Conservation (phyloP, 1,140 invertebrate species). For the Eufriesea mexicana region DNA sequence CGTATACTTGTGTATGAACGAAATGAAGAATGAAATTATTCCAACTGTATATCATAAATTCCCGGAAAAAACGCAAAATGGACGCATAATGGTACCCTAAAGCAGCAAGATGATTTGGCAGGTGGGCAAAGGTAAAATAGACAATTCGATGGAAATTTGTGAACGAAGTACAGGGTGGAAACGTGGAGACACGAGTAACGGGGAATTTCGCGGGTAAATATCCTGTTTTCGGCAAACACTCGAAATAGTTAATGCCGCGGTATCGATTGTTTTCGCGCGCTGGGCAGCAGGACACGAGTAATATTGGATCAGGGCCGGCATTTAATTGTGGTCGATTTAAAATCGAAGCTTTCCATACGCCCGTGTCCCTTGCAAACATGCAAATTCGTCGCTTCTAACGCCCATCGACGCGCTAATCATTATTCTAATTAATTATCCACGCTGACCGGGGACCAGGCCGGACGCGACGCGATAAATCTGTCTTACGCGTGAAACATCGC, state of each 20-base stretch:
- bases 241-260: conserved; percentile 12
- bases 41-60: too few species aligned
- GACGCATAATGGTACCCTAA: too few species aligned
- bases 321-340: conserved; percentile 34
- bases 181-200: too few species aligned
- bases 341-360: conserved; percentile 3
- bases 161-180: too few species aligned
- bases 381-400: not conserved
- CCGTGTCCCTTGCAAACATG: not conserved
- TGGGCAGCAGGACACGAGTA: not conserved
- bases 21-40: too few species aligned
- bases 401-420: conserved; percentile 5
- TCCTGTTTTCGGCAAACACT: not conserved
- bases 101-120: too few species aligned
- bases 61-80: too few species aligned
- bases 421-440: conserved; percentile 31
- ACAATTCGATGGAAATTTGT: too few species aligned
- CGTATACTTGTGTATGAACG: too few species aligned
- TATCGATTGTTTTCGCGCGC: conserved; percentile 5
- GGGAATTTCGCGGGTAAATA: not conserved
- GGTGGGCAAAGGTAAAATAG: too few species aligned
- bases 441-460: not conserved
- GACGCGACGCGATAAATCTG: not conserved
- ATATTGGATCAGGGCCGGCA: not conserved
- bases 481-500: not conserved